Evolutionary conservation across 2,113 vertebrate species (phyloP), one percentile per base, ranked within the genome.

Genomic region (Mungos mungo): DNA sequence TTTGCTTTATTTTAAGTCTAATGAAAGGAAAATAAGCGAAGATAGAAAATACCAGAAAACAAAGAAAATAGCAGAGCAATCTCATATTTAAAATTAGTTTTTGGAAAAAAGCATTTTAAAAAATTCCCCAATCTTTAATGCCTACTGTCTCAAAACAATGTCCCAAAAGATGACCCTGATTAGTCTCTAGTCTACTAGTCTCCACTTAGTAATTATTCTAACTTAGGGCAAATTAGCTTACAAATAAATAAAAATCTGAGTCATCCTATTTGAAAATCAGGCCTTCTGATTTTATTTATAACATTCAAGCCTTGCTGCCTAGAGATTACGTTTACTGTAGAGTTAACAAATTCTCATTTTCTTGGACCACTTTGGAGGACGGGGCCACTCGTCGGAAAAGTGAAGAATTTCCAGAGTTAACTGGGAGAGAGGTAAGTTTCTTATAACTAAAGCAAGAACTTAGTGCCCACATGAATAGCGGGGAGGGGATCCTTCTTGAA

Each of bases 151-250:
- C 35, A 68, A 84, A 50, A 33, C 19, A 77, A 12, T 31, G 33
- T 50, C 47, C 63, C 25, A 19, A 45, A 74, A 77, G 31, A 80
- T 12, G 12, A 15, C 16, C 23, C 77, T 45, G 76, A 4, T 77
- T 79, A 41, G 41, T 33, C 50, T 68, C 18, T 27, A 33, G 12
- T 54, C 65, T 83, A n/a, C 72, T 54, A 45, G 12, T 33, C 54
- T 18, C 4, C 14, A 50, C 68, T 50, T 65, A 69, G 21, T 35
- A 57, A 86, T 68, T 84, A 93, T 52, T 68, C 12, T 76, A 81
- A 71, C 33, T 82, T 71, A 68, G 31, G 90, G 86, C 38, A 92
- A 95, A 94, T 63, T 72, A 92, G 31, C n/a, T 88, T 79, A 94
- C 50, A 84, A 65, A 71, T 54, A 82, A 87, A 90, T 47, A 76